phyloP scores from a whole-genome alignment of 2,888 invertebrate species.

The Acrobeloides nanus region DNA sequence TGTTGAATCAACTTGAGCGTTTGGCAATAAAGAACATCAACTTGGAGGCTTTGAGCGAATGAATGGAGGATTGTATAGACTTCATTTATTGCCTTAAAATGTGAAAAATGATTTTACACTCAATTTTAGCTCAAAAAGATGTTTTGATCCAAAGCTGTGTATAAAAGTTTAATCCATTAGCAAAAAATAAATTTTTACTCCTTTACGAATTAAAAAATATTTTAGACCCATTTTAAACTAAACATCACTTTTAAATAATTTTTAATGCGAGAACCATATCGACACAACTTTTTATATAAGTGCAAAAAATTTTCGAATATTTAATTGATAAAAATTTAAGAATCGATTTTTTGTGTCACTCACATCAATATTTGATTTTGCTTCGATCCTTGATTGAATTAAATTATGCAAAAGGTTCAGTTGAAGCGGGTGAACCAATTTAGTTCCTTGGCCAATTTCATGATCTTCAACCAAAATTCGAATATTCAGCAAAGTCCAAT shows the following conservation, averaged over 20 bases:
- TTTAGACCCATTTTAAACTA: background rate
- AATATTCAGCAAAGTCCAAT: constrained; percentile 70
- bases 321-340: too few species aligned
- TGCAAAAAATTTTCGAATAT: too few species aligned
- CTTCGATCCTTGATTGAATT: constrained; percentile 66
- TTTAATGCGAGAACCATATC: constrained; percentile 15
- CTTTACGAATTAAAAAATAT: background rate
- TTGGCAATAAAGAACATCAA: constrained; percentile 67
- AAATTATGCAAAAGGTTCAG: constrained; percentile 77
- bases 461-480: constrained; percentile 91
- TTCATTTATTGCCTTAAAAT: constrained; percentile 37
- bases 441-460: constrained; percentile 82
- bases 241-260: constrained; percentile 12
- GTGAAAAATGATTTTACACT: constrained; percentile 3
- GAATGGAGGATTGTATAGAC: constrained; percentile 54
- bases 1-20: constrained; percentile 69
- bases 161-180: too few species aligned
- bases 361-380: too few species aligned
- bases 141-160: too few species aligned
- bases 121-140: constrained; percentile 1
- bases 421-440: constrained; percentile 84
- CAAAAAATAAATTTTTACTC: too few species aligned
- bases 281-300: too few species aligned
- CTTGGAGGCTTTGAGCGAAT: constrained; percentile 87
- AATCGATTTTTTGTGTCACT: too few species aligned